Evolutionary conservation across 2,113 vertebrate genomes (phyloP), one percentile per base, ranked within the genome.

Genomic region (Anthoscopus minutus): DNA sequence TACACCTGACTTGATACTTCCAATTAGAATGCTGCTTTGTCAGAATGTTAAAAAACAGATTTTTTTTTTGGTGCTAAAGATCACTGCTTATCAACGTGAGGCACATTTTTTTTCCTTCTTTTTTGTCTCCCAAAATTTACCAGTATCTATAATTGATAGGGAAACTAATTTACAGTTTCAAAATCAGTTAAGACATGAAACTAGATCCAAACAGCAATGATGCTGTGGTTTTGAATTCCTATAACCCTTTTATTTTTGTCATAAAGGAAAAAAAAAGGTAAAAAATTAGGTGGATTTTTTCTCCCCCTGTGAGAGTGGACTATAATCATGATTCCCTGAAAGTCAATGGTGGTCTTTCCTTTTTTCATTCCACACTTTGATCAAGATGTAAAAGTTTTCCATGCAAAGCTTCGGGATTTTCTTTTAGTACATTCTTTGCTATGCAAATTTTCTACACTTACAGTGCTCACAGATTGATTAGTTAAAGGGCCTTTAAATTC

Each of bases 241-340:
- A 3, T 25, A 66, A 17, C 58, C 12, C 8, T 61, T 78, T 20
- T 53, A 11, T 35, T 57, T 76, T 56, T 72, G 33, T 67, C 44
- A 70, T 57, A 47, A 47, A 72, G 20, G 15, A 6, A n/a, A 23
- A 60, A 91, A 77, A 30, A n/a, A 9, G 11, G 21, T 6, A 6
- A 22, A 24, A 66, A 67, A 20, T 21, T 7, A 10, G 13, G 7
- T 31, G 24, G 30, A 3, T 5, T 4, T 25, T 37, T 40, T 42
- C 15, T 3, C 15, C 7, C 21, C 5, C 11, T 37, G 2, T 47
- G 23, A 45, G 15, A 7, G 6, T 37, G 13, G 11, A n/a, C 3
- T 33, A 7, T 66, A 57, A 73, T 73, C 19, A 21, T 4, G 5
- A 44, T 44, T 58, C 20, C 13, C 14, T 17, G 20, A 31, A 44